These are phyloP conservation scores for Girardia tigrina DNA, from an alignment of 2,888 invertebrate species.

Conservation along the genomic window DNA sequence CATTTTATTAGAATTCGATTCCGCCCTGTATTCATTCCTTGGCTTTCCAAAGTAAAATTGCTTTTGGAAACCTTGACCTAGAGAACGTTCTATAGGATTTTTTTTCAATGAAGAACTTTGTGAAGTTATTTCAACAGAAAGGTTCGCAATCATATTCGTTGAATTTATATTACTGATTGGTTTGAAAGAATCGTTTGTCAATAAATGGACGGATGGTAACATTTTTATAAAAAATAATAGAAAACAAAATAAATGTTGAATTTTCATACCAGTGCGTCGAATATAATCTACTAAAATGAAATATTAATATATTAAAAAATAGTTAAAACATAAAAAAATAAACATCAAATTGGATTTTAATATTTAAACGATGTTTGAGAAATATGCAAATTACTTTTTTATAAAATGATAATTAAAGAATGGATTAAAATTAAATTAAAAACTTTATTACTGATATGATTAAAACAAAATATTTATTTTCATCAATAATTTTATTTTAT, in stretches of 20 bases:
- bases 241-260: background rate
- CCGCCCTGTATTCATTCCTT: background rate
- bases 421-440: background rate
- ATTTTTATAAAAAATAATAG: background rate
- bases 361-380: background rate
- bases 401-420: background rate
- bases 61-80: background rate
- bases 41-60: background rate
- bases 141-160: no score
- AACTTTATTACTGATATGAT: background rate
- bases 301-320: no score
- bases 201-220: background rate
- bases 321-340: background rate
- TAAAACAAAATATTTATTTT: no score
- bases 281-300: no score
- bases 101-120: background rate
- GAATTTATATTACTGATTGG: background rate
- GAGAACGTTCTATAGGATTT: no score
- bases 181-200: background rate
- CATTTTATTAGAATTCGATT: background rate
- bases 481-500: no score
- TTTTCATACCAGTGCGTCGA: no score
- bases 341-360: background rate
- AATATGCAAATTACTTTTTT: background rate
- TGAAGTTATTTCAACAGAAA: no score